A percentile compares a stretch with the other conserved stretches of the same genome.
phyloP scores from a whole-genome alignment of 2,797 vertebrate genomes.

The Salarias fasciatus region DNA sequence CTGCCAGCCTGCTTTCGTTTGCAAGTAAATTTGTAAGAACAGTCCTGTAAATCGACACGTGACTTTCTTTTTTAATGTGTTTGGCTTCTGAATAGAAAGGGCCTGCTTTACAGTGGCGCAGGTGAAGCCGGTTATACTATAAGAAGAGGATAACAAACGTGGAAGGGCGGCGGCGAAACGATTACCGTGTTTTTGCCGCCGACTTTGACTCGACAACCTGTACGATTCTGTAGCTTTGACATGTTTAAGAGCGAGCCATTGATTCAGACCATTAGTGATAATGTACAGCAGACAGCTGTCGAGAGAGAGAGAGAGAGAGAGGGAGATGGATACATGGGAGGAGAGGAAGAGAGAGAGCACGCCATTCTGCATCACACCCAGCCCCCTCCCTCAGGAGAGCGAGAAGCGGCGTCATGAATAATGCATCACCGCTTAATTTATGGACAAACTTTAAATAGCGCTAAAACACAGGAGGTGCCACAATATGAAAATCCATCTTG shows the following conservation, averaged over 20 bases:
- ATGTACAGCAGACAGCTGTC: conserved; percentile 56
- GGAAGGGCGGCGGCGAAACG: no score
- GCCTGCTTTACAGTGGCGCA: no score
- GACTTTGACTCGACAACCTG: conserved; percentile 53
- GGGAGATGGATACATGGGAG: conserved; percentile 25
- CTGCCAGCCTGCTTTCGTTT: conserved; percentile 40
- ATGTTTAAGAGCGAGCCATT: conserved; percentile 52
- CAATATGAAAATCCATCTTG: conserved; percentile 57
- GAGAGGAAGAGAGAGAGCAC: conserved; percentile 39
- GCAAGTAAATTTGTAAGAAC: conserved; percentile 26
- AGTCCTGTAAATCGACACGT: conserved; percentile 28
- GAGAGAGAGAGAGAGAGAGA: conserved; percentile 23
- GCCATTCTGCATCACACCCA: conserved; percentile 61
- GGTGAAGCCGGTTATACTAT: conserved; percentile 9
- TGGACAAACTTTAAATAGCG: conserved; percentile 77
- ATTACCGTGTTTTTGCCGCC: no score
- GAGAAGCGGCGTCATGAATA: conserved; percentile 74
- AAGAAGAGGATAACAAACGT: conserved; percentile 27
- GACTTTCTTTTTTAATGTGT: conserved; percentile 34
- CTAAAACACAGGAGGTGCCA: conserved; percentile 53
- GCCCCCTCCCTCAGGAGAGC: conserved; percentile 49
- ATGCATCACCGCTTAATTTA: conserved; percentile 74
- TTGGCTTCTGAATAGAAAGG: no score
- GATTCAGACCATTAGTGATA: conserved; percentile 71
- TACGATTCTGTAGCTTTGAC: conserved; percentile 46